Evolutionary conservation across 1,140 invertebrate genomes (phyloP).

Genomic region (Sogatella furcifera): DNA sequence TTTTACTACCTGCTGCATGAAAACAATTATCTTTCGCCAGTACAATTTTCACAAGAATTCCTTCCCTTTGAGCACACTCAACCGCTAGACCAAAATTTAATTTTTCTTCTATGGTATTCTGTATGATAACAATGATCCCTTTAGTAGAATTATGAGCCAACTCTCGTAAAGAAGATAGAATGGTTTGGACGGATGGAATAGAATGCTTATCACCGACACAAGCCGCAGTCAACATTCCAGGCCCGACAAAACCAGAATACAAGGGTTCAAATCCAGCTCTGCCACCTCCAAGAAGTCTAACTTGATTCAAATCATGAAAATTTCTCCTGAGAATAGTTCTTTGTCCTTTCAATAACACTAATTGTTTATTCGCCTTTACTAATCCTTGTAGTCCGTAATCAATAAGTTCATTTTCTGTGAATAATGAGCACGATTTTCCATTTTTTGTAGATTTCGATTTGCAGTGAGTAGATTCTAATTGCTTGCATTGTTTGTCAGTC

Average conservation of each 20-base stretch:
- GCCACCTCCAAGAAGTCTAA: not conserved
- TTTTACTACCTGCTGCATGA: not conserved
- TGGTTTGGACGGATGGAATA: not conserved
- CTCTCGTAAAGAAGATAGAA: not conserved
- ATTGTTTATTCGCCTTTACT: not conserved
- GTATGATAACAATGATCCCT: not conserved
- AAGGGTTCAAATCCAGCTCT: not conserved
- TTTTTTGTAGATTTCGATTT: too few species aligned
- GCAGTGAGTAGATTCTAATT: too few species aligned
- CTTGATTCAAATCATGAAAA: not conserved
- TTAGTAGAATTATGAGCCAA: not conserved
- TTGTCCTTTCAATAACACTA: not conserved
- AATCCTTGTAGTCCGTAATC: not conserved
- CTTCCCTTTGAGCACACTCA: not conserved
- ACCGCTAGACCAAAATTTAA: not conserved
- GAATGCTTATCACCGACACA: not conserved
- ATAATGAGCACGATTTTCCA: too few species aligned
- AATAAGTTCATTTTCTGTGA: too few species aligned
- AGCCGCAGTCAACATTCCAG: not conserved
- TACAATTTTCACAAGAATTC: not conserved
- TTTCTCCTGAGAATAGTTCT: not conserved
- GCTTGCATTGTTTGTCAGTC: too few species aligned
- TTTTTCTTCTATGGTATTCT: not conserved
- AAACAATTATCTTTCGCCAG: not conserved
- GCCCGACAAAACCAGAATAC: not conserved